These are phyloP conservation scores for Nipponia nippon DNA, from an alignment of 2,113 vertebrate genomes.

Conservation along the genomic window DNA sequence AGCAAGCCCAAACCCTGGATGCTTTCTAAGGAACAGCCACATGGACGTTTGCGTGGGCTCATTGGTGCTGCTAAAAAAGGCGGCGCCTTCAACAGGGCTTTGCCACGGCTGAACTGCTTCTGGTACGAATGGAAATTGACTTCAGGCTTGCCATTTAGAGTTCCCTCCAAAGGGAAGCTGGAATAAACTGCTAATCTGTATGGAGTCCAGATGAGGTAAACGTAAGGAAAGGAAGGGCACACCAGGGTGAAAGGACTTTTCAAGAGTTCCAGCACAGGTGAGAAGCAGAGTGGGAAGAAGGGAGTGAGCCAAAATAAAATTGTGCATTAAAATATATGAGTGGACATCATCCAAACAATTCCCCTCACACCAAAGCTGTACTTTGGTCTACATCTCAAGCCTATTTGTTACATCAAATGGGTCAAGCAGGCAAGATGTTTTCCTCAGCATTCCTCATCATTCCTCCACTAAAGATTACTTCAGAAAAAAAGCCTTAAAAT, in stretches of 20 bases:
- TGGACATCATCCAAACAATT: background rate
- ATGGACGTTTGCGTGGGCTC: background rate
- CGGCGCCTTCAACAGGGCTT: background rate
- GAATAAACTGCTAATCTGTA: background rate
- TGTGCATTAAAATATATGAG: background rate
- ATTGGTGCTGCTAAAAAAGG: background rate
- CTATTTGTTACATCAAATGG: background rate
- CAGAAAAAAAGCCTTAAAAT: background rate
- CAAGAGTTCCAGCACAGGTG: background rate
- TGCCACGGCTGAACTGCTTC: background rate
- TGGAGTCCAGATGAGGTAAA: background rate
- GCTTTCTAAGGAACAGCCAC: slow-evolving; percentile 4
- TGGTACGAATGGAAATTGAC: background rate
- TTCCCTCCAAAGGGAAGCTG: background rate
- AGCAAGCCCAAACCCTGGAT: background rate
- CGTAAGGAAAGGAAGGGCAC: background rate
- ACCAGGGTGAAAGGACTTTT: background rate
- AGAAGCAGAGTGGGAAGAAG: background rate
- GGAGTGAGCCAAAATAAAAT: background rate
- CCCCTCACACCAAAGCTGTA: background rate
- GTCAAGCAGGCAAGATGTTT: background rate
- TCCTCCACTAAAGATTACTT: background rate
- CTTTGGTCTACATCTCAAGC: background rate
- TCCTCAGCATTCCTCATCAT: background rate
- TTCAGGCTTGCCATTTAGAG: background rate